Conservation (phyloP, 2,888 invertebrate species). For the Augochlorella aurata region DNA sequence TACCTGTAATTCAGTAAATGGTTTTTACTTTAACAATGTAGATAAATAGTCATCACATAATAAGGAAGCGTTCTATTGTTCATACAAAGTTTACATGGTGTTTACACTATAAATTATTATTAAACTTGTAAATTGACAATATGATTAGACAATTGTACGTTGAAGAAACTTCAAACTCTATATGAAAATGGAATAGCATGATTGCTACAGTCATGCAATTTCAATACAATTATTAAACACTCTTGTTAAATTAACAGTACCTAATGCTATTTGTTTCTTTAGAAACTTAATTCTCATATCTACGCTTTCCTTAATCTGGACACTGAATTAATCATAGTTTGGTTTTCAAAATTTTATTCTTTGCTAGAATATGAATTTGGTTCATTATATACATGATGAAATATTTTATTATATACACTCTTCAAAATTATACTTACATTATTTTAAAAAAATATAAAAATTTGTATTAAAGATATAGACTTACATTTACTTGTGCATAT, state of each 20-base stretch:
- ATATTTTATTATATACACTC: background rate
- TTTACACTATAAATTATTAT: constrained; percentile 59
- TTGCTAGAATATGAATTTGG: background rate
- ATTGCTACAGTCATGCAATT: constrained; percentile 18
- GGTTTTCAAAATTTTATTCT: background rate
- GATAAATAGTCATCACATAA: constrained; percentile 12
- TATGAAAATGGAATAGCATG: constrained; percentile 1
- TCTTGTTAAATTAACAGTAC: constrained; percentile 27
- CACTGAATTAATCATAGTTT: background rate
- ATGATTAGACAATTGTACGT: constrained; percentile 38
- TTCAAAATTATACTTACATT: background rate
- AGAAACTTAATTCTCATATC: constrained; percentile 10
- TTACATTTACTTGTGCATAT: background rate
- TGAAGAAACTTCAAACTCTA: background rate
- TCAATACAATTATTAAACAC: constrained; percentile 38
- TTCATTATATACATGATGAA: background rate
- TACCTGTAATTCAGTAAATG: constrained; percentile 10
- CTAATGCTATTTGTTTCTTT: constrained; percentile 30
- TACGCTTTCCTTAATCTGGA: constrained; percentile 46
- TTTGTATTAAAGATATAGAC: background rate
- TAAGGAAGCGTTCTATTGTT: constrained; percentile 38
- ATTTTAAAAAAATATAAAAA: background rate
- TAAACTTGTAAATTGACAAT: constrained; percentile 27
- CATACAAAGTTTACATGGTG: constrained; percentile 79
- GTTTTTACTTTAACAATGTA: constrained; percentile 22